These are phyloP conservation scores for Drosophila teissieri DNA, from an alignment of 1,140 invertebrate genomes.

Conservation along the genomic window DNA sequence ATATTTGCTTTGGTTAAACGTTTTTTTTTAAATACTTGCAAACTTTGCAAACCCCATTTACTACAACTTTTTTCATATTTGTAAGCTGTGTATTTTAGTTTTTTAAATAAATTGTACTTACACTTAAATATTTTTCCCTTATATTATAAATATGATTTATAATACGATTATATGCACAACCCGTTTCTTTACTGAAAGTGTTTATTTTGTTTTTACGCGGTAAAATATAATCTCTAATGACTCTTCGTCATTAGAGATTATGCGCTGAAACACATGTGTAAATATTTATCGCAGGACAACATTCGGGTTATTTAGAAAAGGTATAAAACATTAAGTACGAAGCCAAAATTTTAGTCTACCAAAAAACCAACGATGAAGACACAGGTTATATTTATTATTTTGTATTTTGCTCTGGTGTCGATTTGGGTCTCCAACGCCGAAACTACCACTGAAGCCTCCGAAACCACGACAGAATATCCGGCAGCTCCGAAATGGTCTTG, in stretches of 20 bases:
- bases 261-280: slow-evolving; percentile 29
- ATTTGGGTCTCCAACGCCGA: neutral
- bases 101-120: no score
- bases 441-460: neutral
- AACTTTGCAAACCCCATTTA: no score
- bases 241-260: slow-evolving; percentile 12
- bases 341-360: slow-evolving; percentile 12
- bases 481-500: slow-evolving; percentile 17
- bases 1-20: no score
- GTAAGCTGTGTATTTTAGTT: no score
- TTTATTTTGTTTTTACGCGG: no score
- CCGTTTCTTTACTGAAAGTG: no score
- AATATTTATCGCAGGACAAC: slow-evolving; percentile 6
- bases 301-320: neutral
- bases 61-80: no score
- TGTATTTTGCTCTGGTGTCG: neutral
- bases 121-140: no score
- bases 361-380: slow-evolving; percentile 9
- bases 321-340: slow-evolving; percentile 17
- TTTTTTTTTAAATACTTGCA: no score
- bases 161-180: no score
- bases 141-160: no score
- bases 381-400: slow-evolving; percentile 4
- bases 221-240: no score
- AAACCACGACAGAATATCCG: neutral